phyloP scores from a whole-genome alignment of 1,140 invertebrate genomes.

The Drosophila punjabiensis region DNA sequence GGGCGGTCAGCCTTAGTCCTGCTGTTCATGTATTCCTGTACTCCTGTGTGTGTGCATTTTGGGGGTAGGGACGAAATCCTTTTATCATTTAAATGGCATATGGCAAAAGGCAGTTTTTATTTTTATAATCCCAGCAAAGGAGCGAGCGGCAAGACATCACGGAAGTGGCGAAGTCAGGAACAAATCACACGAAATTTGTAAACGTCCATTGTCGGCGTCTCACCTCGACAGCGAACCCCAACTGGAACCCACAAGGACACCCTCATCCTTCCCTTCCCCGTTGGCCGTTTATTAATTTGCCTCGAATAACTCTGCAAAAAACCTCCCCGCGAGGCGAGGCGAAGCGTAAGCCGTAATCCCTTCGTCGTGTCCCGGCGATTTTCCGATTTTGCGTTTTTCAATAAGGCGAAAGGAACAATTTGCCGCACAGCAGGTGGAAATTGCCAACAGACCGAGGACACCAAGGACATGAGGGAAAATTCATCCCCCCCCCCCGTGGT shows the following conservation, averaged over 20 bases:
- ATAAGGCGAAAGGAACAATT: conserved; percentile 63
- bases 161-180: conserved; percentile 62
- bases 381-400: conserved; percentile 59
- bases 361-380: conserved; percentile 36
- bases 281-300: conserved; percentile 76
- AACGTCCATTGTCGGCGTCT: conserved; percentile 64
- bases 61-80: conserved; percentile 59
- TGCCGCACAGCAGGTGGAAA: conserved; percentile 70
- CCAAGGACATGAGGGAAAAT: conserved; percentile 15
- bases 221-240: background rate
- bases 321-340: background rate
- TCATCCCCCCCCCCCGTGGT: conserved; percentile 30
- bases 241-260: background rate
- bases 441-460: conserved; percentile 13
- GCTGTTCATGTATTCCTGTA: background rate
- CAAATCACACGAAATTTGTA: conserved; percentile 78
- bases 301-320: conserved; percentile 44
- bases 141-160: conserved; percentile 58
- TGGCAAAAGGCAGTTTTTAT: conserved; percentile 81
- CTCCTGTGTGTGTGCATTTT: conserved; percentile 1
- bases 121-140: conserved; percentile 63
- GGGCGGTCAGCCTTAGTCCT: conserved; percentile 24
- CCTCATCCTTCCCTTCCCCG: background rate
- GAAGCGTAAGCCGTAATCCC: conserved; percentile 48
- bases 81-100: conserved; percentile 84